Conservation (phyloP, 2,888 invertebrate species). For the Campoplex capitator region DNA sequence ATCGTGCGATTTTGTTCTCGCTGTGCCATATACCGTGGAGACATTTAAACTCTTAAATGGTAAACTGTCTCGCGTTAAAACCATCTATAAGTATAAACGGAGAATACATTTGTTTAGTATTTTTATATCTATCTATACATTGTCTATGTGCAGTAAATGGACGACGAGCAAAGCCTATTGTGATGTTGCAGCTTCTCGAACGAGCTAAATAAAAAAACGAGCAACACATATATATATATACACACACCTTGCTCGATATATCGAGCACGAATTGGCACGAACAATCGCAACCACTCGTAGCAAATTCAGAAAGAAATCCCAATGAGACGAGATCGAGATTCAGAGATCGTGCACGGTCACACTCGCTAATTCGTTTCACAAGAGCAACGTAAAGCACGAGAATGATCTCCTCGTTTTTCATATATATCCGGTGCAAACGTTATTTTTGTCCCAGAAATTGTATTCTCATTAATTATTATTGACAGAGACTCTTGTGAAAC, state of each 20-base stretch:
- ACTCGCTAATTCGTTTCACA: constrained; percentile 67
- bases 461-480: not conserved
- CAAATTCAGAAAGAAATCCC: constrained; percentile 59
- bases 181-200: constrained; percentile 46
- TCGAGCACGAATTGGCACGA: constrained; percentile 77
- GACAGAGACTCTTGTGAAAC: not conserved
- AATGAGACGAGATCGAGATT: constrained; percentile 48
- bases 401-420: constrained; percentile 18
- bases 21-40: constrained; percentile 33
- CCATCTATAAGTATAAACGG: constrained; percentile 2
- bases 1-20: constrained; percentile 40
- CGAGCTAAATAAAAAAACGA: constrained; percentile 4
- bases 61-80: constrained; percentile 60
- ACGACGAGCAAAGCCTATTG: constrained; percentile 50
- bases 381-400: constrained; percentile 41
- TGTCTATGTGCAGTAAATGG: constrained; percentile 8
- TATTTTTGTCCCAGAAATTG: not conserved
- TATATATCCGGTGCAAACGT: not conserved
- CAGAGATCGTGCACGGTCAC: constrained; percentile 68
- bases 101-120: not conserved
- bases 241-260: constrained; percentile 60
- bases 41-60: constrained; percentile 65
- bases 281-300: constrained; percentile 72
- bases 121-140: not conserved
- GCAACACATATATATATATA: not conserved